Conservation (phyloP, 1,140 invertebrate genomes). For the Sesamia nonagrioides region DNA sequence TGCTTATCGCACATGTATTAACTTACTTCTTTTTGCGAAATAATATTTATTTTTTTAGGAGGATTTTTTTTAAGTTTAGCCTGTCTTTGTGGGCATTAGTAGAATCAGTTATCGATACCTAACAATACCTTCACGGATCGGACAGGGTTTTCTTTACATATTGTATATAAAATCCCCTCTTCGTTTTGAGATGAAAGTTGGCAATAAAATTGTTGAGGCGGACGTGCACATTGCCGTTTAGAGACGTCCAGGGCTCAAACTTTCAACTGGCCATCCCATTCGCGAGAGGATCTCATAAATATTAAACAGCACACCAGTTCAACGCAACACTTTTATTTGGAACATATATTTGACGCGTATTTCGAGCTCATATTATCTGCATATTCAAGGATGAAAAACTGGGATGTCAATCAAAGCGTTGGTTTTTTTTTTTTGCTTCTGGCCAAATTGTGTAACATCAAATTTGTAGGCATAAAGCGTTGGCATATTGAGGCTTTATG, state of each 20-base stretch:
- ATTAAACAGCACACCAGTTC: conserved; percentile 62
- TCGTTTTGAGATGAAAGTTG: conserved; percentile 48
- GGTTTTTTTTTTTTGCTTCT: background rate
- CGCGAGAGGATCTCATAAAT: conserved; percentile 57
- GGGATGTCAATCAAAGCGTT: conserved; percentile 36
- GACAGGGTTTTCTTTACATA: no score
- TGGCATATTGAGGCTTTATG: conserved; percentile 13
- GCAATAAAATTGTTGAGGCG: conserved; percentile 55
- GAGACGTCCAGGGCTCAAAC: conserved; percentile 55
- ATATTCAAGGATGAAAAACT: conserved; percentile 30
- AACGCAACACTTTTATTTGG: conserved; percentile 60
- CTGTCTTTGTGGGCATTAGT: no score
- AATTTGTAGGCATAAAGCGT: background rate
- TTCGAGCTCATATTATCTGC: conserved; percentile 24
- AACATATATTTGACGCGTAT: conserved; percentile 44
- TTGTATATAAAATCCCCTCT: background rate
- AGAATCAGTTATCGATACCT: no score
- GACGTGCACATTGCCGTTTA: conserved; percentile 45
- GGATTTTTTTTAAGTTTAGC: no score
- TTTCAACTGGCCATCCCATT: conserved; percentile 57
- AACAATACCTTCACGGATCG: no score
- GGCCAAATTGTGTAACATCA: conserved; percentile 18
- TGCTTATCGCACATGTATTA: no score
- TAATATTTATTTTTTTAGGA: no score
- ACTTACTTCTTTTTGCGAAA: no score